Percentiles rank a stretch among this genome's conserved stretches.
These are phyloP conservation scores for Agrotis ipsilon DNA, from an alignment of 2,888 invertebrate species.

Conservation along the genomic window DNA sequence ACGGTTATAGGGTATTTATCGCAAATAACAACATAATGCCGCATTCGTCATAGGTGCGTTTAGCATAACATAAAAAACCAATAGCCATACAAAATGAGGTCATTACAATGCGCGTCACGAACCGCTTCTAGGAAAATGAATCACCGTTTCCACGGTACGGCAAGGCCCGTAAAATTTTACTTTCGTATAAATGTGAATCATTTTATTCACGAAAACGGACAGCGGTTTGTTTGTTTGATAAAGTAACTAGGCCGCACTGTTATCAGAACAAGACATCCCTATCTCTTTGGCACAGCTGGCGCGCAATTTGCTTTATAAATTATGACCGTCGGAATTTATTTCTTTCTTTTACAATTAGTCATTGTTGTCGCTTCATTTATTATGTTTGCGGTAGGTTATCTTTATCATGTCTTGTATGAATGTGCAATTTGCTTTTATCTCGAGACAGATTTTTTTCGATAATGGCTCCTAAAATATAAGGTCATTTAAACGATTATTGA, in stretches of 20 bases:
- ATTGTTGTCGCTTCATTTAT: conserved; percentile 51
- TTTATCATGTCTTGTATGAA: conserved; percentile 22
- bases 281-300: conserved; percentile 68
- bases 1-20: conserved; percentile 9
- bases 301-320: conserved; percentile 63
- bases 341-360: conserved; percentile 51
- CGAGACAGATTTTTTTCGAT: conserved; percentile 38
- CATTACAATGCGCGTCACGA: conserved; percentile 48
- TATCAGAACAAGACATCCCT: conserved; percentile 67
- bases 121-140: conserved; percentile 55
- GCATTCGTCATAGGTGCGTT: conserved; percentile 40
- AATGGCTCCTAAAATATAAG: conserved; percentile 10
- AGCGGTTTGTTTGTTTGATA: conserved; percentile 58
- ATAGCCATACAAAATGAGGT: conserved; percentile 47
- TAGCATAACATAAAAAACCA: conserved; percentile 24
- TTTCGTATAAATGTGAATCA: conserved; percentile 58
- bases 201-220: conserved; percentile 53
- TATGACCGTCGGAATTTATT: conserved; percentile 39
- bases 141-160: conserved; percentile 43
- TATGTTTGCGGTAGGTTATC: conserved; percentile 47
- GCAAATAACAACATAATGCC: conserved; percentile 27
- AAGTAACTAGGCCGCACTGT: conserved; percentile 67
- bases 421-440: conserved; percentile 35
- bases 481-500: conserved; percentile 15
- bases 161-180: conserved; percentile 49